phyloP scores from a whole-genome alignment of 2,113 vertebrate species.

The Rhynchopsitta pachyrhyncha region DNA sequence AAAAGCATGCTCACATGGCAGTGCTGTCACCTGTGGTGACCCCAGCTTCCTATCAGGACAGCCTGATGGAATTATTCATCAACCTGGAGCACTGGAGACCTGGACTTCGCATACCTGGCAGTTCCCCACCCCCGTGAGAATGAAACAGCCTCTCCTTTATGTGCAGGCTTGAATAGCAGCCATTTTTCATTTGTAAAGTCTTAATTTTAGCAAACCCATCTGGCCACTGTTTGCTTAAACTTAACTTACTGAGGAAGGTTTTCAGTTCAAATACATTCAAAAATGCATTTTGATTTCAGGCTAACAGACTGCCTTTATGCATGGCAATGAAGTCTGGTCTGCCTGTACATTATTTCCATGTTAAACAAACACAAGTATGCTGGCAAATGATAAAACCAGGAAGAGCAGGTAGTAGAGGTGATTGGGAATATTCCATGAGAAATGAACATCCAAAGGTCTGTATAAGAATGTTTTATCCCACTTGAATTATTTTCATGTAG shows the following conservation, averaged over 20 bases:
- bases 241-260: not conserved
- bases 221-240: constrained; percentile 18
- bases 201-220: not conserved
- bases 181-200: not conserved
- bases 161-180: not conserved
- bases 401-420: not conserved
- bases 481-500: not conserved
- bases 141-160: not conserved
- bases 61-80: not conserved
- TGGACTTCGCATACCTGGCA: not conserved
- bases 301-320: not conserved
- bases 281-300: constrained; percentile 20
- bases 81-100: not conserved
- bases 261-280: not conserved
- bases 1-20: not conserved
- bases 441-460: not conserved
- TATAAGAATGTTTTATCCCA: constrained; percentile 9
- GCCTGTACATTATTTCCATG: not conserved
- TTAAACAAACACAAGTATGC: not conserved
- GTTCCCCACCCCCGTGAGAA: not conserved
- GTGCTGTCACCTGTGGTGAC: constrained; percentile 14
- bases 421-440: constrained; percentile 39
- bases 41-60: not conserved
- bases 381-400: constrained; percentile 8
- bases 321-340: not conserved